Conservation (phyloP, 2,888 invertebrate species). For the Drosophila differens region DNA sequence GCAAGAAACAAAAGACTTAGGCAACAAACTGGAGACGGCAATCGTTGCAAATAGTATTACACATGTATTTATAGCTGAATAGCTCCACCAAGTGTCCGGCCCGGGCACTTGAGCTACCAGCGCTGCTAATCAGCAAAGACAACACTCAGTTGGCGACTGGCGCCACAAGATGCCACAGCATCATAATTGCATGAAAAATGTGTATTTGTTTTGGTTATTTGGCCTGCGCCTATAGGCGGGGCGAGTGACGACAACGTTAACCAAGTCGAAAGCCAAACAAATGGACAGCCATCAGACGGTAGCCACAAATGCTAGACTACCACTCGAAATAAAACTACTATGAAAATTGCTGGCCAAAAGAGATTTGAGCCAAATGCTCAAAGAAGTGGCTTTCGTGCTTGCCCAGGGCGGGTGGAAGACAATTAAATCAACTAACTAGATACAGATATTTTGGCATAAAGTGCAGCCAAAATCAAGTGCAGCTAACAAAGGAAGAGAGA, state of each 20-base stretch:
- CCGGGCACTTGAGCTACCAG: conserved; percentile 25
- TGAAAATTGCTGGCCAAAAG: conserved; percentile 43
- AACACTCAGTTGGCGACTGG: conserved; percentile 62
- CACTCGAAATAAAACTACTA: conserved; percentile 54
- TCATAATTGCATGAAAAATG: conserved; percentile 74
- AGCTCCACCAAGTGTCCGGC: conserved; percentile 23
- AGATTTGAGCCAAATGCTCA: conserved; percentile 44
- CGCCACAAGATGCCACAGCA: conserved; percentile 69
- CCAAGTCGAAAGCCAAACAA: conserved; percentile 79
- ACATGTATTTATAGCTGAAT: conserved; percentile 51
- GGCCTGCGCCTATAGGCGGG: conserved; percentile 16
- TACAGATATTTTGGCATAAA: conserved; percentile 14
- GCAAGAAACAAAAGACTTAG: conserved; percentile 63
- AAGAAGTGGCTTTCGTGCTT: conserved; percentile 57
- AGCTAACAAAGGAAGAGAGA: not conserved
- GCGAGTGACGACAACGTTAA: conserved; percentile 56
- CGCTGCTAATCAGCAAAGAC: conserved; percentile 76
- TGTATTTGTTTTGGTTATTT: conserved; percentile 27
- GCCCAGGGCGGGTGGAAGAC: conserved; percentile 49
- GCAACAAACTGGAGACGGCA: conserved; percentile 64
- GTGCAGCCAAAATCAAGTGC: conserved; percentile 8
- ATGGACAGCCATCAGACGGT: conserved; percentile 80
- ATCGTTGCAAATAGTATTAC: conserved; percentile 9
- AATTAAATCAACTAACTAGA: conserved; percentile 49
- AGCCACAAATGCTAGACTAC: conserved; percentile 61